Percentiles rank a stretch among this genome's conserved stretches.
phyloP scores from a whole-genome alignment of 2,888 invertebrate species.

The Platycheirus rosarum region DNA sequence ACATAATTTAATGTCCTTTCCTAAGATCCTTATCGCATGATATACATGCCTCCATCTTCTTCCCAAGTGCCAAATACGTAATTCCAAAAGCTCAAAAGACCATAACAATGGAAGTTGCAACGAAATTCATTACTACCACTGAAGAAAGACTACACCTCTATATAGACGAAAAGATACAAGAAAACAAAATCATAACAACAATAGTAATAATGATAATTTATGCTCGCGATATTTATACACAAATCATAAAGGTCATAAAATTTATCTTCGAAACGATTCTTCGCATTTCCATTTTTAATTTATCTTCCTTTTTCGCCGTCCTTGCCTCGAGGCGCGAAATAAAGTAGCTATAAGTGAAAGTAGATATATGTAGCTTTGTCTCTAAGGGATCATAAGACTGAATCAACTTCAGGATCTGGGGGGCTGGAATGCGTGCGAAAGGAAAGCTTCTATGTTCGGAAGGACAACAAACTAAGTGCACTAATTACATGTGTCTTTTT shows the following conservation, averaged over 20 bases:
- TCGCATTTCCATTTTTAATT: constrained; percentile 68
- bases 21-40: constrained; percentile 11
- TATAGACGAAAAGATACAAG: background rate
- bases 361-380: too few species aligned
- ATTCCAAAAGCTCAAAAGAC: constrained; percentile 53
- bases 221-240: constrained; percentile 53
- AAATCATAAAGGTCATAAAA: constrained; percentile 71
- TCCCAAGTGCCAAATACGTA: constrained; percentile 37
- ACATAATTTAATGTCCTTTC: constrained; percentile 18
- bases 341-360: too few species aligned
- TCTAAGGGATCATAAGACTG: too few species aligned
- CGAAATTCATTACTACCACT: constrained; percentile 34
- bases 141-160: background rate
- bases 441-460: too few species aligned
- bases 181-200: constrained; percentile 34
- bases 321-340: background rate
- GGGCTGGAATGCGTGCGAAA: too few species aligned
- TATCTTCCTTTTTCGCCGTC: constrained; percentile 21
- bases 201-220: constrained; percentile 66
- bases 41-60: constrained; percentile 18
- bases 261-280: constrained; percentile 67
- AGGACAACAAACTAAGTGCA: constrained; percentile 43
- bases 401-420: too few species aligned
- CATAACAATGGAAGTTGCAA: constrained; percentile 47
- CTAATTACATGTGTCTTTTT: constrained; percentile 57